Evolutionary conservation across 2,888 invertebrate genomes (phyloP), one percentile per base, ranked within the genome.

Genomic region (Morinoia aosen): DNA sequence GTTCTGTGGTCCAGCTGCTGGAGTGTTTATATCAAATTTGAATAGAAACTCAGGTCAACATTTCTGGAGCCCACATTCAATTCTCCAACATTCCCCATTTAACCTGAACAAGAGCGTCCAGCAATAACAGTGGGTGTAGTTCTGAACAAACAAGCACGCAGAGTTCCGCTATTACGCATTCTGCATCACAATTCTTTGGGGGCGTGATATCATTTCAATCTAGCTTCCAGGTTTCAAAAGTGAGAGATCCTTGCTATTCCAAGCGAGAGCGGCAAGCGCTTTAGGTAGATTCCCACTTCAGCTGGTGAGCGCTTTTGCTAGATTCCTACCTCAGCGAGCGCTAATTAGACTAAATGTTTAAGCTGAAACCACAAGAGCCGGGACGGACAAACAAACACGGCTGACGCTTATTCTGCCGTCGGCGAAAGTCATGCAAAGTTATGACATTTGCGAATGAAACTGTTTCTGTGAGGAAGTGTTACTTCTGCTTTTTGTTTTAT

Each of bases 211-310:
- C 25, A 76, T 76, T 76, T 76, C 76, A 76, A 76, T 76, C 76
- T 76, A 76, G 76, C 76, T 19, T 76, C 76, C 76, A 76, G 76
- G 76, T 76, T 76, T 76, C 76, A 76, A 76, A 76, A 76, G 25
- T 76, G 76, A 76, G 76, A 76, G 76, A 76, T 76, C 76, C 76
- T 76, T 76, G 76, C 76, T 76, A 76, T 76, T 76, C 76, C 76
- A 76, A 76, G 76, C 25, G 25, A 76, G 76, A 33, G 25, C 76
- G 25, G 76, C 2, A 33, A 19, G 76, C 33, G 76, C 76, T 76
- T 76, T 76, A 10, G 76, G 14, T 76, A 33, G 33, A 76, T 76
- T 76, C 76, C 76, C 25, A 76, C 25, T 3, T 76, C 76, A 2
- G 76, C 48, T 48, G 48, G 19, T 33, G 25, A 76, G 76, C 10